These are phyloP conservation scores for Cassiopea andromeda DNA, from an alignment of 30 jellyfish, hydroid and myxozoan genomes.

Conservation along the genomic window DNA sequence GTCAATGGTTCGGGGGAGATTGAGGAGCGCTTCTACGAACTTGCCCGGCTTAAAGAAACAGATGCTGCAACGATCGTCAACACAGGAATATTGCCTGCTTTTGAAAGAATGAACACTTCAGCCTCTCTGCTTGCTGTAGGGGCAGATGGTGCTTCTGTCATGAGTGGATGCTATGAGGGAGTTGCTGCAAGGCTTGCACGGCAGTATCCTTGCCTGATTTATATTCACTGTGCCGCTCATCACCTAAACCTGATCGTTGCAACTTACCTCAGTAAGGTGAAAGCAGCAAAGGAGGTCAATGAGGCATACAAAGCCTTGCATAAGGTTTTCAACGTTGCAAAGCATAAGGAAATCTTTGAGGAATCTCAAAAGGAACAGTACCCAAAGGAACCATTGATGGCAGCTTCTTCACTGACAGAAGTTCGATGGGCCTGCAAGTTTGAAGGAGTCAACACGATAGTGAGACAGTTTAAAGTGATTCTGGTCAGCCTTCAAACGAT, in stretches of 20 bases:
- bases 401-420: slow-evolving; percentile 50
- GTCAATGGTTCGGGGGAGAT: no score
- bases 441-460: slow-evolving; percentile 52
- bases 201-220: slow-evolving; percentile 6
- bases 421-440: slow-evolving; percentile 52
- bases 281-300: no score
- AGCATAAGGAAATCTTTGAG: slow-evolving; percentile 53
- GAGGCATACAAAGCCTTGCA: no score
- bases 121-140: no score
- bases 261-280: slow-evolving; percentile 37
- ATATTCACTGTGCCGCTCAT: not conserved
- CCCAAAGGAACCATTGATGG: slow-evolving; percentile 64
- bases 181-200: no score
- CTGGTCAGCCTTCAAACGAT: slow-evolving; percentile 38
- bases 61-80: slow-evolving; percentile 38
- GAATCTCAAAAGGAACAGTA: no score
- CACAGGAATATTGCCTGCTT: slow-evolving; percentile 48
- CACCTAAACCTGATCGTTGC: no score
- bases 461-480: slow-evolving; percentile 12
- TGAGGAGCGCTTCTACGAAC: not conserved
- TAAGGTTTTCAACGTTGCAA: slow-evolving; percentile 30
- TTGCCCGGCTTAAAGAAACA: no score
- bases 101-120: no score
- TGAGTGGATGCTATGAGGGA: no score
- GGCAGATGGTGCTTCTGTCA: no score